These are phyloP conservation scores for Muricea muricata DNA, from an alignment of 92 coral and sea anemone species.

Conservation along the genomic window DNA sequence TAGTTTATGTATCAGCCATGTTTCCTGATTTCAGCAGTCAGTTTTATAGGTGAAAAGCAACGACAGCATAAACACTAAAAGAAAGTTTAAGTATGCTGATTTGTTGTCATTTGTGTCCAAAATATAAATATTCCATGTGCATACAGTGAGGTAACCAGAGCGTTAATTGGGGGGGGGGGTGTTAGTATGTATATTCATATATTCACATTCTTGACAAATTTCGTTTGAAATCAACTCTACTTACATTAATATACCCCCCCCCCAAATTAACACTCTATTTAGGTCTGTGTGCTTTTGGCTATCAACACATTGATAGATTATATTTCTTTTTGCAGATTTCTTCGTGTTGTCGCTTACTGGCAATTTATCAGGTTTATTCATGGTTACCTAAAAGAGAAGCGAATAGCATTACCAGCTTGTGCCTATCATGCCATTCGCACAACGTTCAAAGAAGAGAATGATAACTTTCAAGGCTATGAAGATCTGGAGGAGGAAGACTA, in stretches of 20 bases:
- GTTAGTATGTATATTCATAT: too few relatives aligned
- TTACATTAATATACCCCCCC: too few relatives aligned
- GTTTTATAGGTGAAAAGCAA: not conserved
- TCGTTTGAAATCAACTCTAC: too few relatives aligned
- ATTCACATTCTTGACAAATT: too few relatives aligned
- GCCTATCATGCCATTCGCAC: conserved; percentile 15
- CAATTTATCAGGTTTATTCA: conserved; percentile 1
- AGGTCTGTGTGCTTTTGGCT: not conserved
- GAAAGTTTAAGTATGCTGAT: too few relatives aligned
- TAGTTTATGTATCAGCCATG: not conserved
- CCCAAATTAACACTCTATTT: too few relatives aligned
- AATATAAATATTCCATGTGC: too few relatives aligned
- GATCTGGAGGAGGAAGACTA: not conserved
- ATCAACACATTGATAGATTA: not conserved
- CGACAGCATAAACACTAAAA: not conserved
- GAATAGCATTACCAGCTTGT: conserved; percentile 28
- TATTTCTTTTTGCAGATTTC: not conserved
- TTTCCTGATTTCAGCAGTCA: too few relatives aligned
- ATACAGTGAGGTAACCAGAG: too few relatives aligned
- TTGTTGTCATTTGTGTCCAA: too few relatives aligned
- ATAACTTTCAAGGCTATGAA: not conserved
- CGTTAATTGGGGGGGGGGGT: too few relatives aligned
- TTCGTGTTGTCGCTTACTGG: conserved; percentile 3
- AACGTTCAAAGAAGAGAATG: not conserved
- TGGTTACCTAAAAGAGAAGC: conserved; percentile 6